These are phyloP conservation scores for Lissocephala sabroskyi DNA, from an alignment of 2,888 invertebrate species.

Conservation along the genomic window DNA sequence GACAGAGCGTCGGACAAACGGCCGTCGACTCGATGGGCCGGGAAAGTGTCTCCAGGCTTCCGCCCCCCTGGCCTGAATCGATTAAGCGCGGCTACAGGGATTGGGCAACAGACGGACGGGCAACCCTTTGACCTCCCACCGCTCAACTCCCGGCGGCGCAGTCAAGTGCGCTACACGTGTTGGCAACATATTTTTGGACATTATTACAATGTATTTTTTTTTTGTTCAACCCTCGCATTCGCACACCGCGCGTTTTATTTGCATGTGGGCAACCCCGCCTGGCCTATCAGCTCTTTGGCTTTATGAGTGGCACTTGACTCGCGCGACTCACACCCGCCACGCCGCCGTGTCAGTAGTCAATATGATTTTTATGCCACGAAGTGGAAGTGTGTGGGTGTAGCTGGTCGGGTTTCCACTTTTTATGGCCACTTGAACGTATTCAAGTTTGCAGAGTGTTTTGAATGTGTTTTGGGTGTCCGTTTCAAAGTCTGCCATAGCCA, in stretches of 20 bases:
- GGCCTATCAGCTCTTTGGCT: conserved; percentile 9
- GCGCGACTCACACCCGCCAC: not conserved
- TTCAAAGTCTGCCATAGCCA: too few relatives aligned
- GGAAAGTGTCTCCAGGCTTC: not conserved
- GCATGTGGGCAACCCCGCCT: too few relatives aligned
- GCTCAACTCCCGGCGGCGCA: not conserved
- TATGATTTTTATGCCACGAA: conserved; percentile 36
- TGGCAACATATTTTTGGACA: conserved; percentile 61
- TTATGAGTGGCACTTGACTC: conserved; percentile 31
- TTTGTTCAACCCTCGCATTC: conserved; percentile 9
- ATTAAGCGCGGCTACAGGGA: conserved; percentile 50
- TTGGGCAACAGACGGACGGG: conserved; percentile 3
- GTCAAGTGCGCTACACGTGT: conserved; percentile 45
- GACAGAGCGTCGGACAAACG: not conserved
- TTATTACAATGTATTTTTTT: conserved; percentile 54
- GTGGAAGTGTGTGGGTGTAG: not conserved
- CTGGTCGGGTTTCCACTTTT: conserved; percentile 22
- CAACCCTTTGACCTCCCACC: conserved; percentile 11
- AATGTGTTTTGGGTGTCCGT: conserved; percentile 44
- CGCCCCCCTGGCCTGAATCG: conserved; percentile 26
- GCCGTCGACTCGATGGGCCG: not conserved
- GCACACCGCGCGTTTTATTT: not conserved
- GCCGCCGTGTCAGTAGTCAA: too few relatives aligned
- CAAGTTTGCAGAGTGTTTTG: conserved; percentile 55
- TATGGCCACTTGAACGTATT: conserved; percentile 52